Base-by-base conservation (phyloP, 1,140 invertebrate genomes). In the Ectropis grisescens region DNA sequence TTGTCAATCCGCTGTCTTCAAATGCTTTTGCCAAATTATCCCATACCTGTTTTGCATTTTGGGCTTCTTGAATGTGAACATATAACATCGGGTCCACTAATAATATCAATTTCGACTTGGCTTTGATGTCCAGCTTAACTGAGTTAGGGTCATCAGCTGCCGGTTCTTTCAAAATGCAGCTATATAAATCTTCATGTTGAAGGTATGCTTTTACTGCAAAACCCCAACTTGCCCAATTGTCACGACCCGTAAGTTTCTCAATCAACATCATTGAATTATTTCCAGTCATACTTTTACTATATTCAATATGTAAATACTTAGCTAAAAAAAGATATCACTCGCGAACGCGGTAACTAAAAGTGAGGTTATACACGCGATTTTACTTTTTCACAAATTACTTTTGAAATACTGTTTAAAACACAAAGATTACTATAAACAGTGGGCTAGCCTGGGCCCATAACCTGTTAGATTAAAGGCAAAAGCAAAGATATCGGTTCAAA, bases 21-120 rank as follows among this genome's bases (percentile, higher is more conserved):
- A n/a, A n/a, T n/a, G n/a, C n/a, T n/a, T n/a, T n/a, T n/a, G n/a
- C n/a, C n/a, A n/a, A n/a, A n/a, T n/a, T n/a, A n/a, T n/a, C n/a
- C n/a, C n/a, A n/a, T n/a, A n/a, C n/a, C n/a, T n/a, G n/a, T n/a
- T n/a, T n/a, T n/a, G n/a, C n/a, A n/a, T n/a, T n/a, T n/a, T n/a
- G 4, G 9, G 46, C 41, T 15, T 49, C 42, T 41, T 46, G 38
- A 16, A 48, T 37, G 23, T 48, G 40, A 26, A 47, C 29, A 42
- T 47, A 51, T 14, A 41, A 13, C n/a, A 43, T 37, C 1, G 39
- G 45, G 11, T 42, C 45, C 8, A 47, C 31, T 30, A 42, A 31
- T 11, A 42, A 29, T 11, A 47, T 47, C 25, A 42, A 10, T 9
- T 42, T 47, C n/a, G 45, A 41, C 16, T 42, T 47, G 1, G 42